Conservation (phyloP, 2,113 vertebrate genomes). For the Cariama cristata region DNA sequence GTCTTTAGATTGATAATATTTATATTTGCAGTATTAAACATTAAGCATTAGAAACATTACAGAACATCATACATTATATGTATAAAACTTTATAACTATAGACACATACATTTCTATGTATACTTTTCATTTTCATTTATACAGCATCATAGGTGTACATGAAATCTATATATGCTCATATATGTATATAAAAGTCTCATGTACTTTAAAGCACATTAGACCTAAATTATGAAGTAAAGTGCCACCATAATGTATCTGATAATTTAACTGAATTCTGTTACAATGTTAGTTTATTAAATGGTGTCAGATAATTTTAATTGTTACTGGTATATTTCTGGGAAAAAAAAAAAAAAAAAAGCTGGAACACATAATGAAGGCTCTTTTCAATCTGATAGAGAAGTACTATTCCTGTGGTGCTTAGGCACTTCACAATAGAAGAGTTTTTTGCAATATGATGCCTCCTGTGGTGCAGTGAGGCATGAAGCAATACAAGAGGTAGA, state of each 20-base stretch:
- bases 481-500: background rate
- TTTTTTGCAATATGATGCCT: background rate
- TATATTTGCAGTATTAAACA: background rate
- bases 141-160: background rate
- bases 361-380: background rate
- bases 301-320: background rate
- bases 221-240: background rate
- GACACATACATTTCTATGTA: background rate
- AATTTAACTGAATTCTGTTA: background rate
- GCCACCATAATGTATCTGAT: background rate
- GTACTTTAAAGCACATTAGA: background rate
- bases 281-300: background rate
- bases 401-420: background rate
- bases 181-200: background rate
- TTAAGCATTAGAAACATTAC: background rate
- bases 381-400: background rate
- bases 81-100: background rate
- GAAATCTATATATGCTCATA: background rate
- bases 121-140: background rate
- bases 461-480: slow-evolving; percentile 11
- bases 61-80: background rate
- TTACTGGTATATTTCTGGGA: background rate
- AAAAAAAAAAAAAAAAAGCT: background rate
- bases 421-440: background rate
- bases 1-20: background rate